phyloP scores from a whole-genome alignment of 2,797 vertebrate species.

The Austrolebias charrua region DNA sequence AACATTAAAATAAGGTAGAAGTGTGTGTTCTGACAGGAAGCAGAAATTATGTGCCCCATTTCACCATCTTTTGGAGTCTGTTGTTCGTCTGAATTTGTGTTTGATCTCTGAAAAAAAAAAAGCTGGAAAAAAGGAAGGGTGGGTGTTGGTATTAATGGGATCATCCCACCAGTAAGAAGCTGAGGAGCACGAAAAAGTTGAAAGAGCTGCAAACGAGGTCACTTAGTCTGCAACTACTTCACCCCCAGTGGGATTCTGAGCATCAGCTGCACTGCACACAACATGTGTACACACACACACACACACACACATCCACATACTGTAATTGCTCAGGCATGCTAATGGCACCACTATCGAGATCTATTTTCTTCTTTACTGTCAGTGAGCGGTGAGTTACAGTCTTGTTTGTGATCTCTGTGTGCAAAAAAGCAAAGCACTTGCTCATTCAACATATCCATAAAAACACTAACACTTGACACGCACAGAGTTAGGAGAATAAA shows the following conservation, averaged over 20 bases:
- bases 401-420: conserved; percentile 43
- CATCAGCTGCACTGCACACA: conserved; percentile 20
- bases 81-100: not conserved
- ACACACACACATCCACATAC: conserved; percentile 20
- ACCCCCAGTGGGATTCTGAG: conserved; percentile 28
- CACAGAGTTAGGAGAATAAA: too few species aligned
- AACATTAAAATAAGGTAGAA: not conserved
- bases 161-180: conserved; percentile 41
- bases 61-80: conserved; percentile 8
- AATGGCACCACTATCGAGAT: conserved; percentile 49
- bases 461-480: too few species aligned
- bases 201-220: conserved; percentile 55
- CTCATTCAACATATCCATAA: too few species aligned
- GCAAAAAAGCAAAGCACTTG: conserved; percentile 3
- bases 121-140: not conserved
- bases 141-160: conserved; percentile 11
- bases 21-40: not conserved
- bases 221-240: conserved; percentile 50
- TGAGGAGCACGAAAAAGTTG: conserved; percentile 40
- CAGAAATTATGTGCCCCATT: conserved; percentile 16
- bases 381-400: conserved; percentile 36
- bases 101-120: conserved; percentile 30
- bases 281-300: conserved; percentile 12
- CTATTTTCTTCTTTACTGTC: conserved; percentile 45
- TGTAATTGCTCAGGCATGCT: conserved; percentile 45